Percentiles rank a stretch among this genome's conserved stretches.
Conservation (phyloP, 2,113 vertebrate genomes). For the Melanostigma gelatinosum region DNA sequence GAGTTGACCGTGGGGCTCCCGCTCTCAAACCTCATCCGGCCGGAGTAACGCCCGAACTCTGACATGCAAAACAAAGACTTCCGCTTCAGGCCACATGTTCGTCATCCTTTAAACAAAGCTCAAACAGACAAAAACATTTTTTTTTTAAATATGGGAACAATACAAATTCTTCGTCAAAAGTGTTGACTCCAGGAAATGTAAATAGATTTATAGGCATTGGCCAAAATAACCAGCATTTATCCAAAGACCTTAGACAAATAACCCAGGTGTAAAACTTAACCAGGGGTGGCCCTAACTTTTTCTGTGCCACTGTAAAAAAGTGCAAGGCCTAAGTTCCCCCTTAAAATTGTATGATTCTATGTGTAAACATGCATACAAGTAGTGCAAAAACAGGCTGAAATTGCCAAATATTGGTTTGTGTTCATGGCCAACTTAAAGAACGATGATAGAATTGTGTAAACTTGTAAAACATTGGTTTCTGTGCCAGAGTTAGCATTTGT, state of each 20-base stretch:
- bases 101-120: neutral
- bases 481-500: too few species aligned
- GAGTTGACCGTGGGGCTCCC: slow-evolving; percentile 66
- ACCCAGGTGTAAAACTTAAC: neutral
- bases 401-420: too few species aligned
- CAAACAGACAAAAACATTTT: neutral
- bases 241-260: neutral
- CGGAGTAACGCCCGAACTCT: slow-evolving; percentile 76
- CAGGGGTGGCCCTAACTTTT: too few species aligned
- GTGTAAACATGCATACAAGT: too few species aligned
- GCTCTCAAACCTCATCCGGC: slow-evolving; percentile 76
- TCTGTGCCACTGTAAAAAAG: neutral
- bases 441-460: too few species aligned
- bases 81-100: neutral
- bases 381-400: too few species aligned
- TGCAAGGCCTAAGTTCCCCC: neutral
- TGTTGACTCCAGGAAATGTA: neutral
- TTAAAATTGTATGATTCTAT: neutral
- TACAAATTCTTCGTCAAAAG: neutral
- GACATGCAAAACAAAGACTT: slow-evolving; percentile 9
- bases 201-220: neutral
- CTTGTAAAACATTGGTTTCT: too few species aligned
- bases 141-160: neutral
- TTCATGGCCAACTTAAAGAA: neutral
- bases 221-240: slow-evolving; percentile 8